phyloP scores from a whole-genome alignment of 1,140 invertebrate genomes.

The Sarcophaga bullata region DNA sequence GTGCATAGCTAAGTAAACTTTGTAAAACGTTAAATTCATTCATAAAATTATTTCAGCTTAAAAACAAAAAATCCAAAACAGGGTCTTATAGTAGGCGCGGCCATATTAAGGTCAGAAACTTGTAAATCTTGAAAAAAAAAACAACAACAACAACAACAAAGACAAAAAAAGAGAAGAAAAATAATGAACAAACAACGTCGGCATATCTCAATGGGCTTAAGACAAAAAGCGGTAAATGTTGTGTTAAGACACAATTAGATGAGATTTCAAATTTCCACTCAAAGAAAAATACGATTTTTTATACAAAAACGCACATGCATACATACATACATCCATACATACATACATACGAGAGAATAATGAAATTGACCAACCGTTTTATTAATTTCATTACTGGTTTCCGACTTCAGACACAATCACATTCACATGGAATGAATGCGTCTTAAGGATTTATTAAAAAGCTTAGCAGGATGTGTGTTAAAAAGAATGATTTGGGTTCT shows the following conservation, averaged over 20 bases:
- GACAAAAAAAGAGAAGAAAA: too few species aligned
- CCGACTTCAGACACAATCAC: neutral
- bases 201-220: constrained; percentile 32
- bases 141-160: neutral
- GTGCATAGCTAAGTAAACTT: too few species aligned
- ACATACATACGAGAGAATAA: neutral
- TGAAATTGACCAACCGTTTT: neutral
- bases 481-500: constrained; percentile 23
- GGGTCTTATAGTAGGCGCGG: constrained; percentile 31
- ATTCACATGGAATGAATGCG: neutral
- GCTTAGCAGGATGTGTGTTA: constrained; percentile 36
- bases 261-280: constrained; percentile 27
- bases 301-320: neutral
- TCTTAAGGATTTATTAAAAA: constrained; percentile 30
- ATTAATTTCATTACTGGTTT: constrained; percentile 6
- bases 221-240: constrained; percentile 38
- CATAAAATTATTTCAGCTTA: neutral
- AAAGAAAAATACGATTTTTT: neutral
- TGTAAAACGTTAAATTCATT: too few species aligned
- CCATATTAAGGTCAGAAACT: constrained; percentile 35
- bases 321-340: too few species aligned
- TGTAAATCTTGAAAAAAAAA: neutral
- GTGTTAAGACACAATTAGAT: constrained; percentile 37
- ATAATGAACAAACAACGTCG: neutral
- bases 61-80: neutral